phyloP scores from a whole-genome alignment of 1,140 invertebrate species.

The Spodoptera frugiperda region DNA sequence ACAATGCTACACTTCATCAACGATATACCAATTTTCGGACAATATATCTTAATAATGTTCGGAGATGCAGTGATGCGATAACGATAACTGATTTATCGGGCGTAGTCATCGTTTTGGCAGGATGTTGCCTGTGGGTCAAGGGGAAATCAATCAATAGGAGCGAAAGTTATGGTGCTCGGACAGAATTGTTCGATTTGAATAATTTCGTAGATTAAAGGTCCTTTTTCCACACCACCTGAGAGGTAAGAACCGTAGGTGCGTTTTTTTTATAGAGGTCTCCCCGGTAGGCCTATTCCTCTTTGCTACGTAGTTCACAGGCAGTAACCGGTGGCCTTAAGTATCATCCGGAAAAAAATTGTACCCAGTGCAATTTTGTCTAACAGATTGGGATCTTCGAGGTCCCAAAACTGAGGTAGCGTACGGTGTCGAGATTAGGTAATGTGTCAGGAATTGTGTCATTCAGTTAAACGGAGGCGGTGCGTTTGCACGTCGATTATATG shows the following conservation, averaged over 20 bases:
- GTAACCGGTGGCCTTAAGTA: slow-evolving; percentile 23
- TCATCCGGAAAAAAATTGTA: slow-evolving; percentile 20
- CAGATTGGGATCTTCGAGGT: slow-evolving; percentile 54
- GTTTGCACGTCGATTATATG: slow-evolving; percentile 74
- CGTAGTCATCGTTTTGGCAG: slow-evolving; percentile 45
- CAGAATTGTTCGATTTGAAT: slow-evolving; percentile 15
- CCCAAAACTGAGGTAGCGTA: slow-evolving; percentile 69
- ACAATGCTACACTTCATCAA: slow-evolving; percentile 38
- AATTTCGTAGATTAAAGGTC: slow-evolving; percentile 51
- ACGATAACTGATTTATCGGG: slow-evolving; percentile 45
- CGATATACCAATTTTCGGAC: slow-evolving; percentile 29
- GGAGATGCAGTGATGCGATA: slow-evolving; percentile 48
- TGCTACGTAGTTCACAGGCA: slow-evolving; percentile 14
- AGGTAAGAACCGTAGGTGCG: slow-evolving; percentile 83
- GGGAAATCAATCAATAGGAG: slow-evolving; percentile 38
- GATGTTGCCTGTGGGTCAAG: slow-evolving; percentile 48
- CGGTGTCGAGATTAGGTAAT: slow-evolving; percentile 75
- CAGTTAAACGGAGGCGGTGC: slow-evolving; percentile 75
- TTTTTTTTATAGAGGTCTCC: slow-evolving; percentile 85
- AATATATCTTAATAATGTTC: slow-evolving; percentile 51
- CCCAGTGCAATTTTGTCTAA: slow-evolving; percentile 42
- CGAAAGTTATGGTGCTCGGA: slow-evolving; percentile 31
- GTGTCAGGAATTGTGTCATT: slow-evolving; percentile 83
- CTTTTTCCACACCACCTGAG: slow-evolving; percentile 82
- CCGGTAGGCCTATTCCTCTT: slow-evolving; percentile 83